Base-by-base conservation (phyloP, 1,140 invertebrate species). In the Maconellicoccus hirsutus region DNA sequence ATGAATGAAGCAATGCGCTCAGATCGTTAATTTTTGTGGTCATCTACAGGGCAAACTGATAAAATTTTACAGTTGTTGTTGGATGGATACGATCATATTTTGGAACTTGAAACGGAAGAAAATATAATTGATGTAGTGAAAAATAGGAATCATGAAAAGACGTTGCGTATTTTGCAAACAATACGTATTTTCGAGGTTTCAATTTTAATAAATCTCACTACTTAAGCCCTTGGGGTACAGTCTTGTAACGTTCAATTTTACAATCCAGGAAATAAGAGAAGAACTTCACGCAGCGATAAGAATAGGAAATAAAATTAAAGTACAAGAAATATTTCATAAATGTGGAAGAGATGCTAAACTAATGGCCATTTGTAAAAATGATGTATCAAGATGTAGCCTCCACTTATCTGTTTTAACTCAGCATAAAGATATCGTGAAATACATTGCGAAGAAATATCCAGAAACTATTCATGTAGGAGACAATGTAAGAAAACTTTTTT, bases 41-140 rank as follows among this genome's bases (percentile, higher is more conserved):
- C 19, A 23, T 10, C 25, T 71, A 66, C 74, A 91, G 90, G 90
- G 8, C 86, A 92, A 74, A 84, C 84, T 0, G 87, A 89, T 59
- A 89, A 87, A 77, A 81, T 94, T 39, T 86, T 88, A 71, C 86
- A 91, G 74, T 79, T 95, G 10, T 76, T 93, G 1, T 75, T 92
- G 16, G 90, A 93, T 80, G 92, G 93, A 1, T 94, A 94, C 76
- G 89, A 93, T 77, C 90, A 93, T 74, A 88, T 94, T 39, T 77
- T 91, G n/a, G 90, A 92, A 74, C 81, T 91, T 0, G 90, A 93
- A 73, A 85, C 86, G 26, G 85, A 85, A 0, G 81, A 83, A 0
- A 81, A 84, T 21, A 89, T 93, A 71, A 77, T 87, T 0, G 85
- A 91, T 52, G 83, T 90, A 12, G 83, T 87, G 0, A 79, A 82